Conservation (phyloP, 2,113 vertebrate genomes). For the Tympanuchus pallidicinctus region DNA sequence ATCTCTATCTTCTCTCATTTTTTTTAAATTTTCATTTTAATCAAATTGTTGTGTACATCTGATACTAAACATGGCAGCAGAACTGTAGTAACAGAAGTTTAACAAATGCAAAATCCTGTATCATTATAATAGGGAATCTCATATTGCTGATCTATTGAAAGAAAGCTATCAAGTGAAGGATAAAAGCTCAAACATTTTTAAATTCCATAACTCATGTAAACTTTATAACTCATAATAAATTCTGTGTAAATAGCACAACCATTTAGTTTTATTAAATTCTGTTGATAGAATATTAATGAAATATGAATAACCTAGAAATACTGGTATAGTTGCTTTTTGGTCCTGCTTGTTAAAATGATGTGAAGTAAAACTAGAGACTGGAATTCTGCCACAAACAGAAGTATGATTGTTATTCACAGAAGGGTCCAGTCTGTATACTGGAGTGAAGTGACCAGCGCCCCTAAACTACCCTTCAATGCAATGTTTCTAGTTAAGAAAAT, state of each 20-base stretch:
- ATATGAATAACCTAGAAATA: neutral
- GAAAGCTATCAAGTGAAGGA: neutral
- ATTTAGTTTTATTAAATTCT: conserved; percentile 16
- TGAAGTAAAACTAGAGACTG: neutral
- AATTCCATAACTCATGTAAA: neutral
- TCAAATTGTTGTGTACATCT: neutral
- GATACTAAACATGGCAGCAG: neutral
- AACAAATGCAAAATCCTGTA: neutral
- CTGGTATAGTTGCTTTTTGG: neutral
- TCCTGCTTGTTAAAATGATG: neutral
- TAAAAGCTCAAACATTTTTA: neutral
- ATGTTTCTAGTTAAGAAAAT: neutral
- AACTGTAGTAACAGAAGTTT: neutral
- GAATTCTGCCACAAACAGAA: conserved; percentile 10
- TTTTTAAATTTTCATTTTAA: neutral
- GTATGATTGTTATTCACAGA: neutral
- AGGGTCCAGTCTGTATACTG: neutral
- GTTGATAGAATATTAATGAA: neutral
- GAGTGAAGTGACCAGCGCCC: neutral
- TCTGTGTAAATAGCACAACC: neutral
- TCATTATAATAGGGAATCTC: neutral
- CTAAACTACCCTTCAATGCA: neutral
- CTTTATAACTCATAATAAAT: neutral
- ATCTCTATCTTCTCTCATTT: neutral
- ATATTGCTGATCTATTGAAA: neutral